phyloP scores from a whole-genome alignment of 2,888 invertebrate genomes.

The Trachelus stipa region DNA sequence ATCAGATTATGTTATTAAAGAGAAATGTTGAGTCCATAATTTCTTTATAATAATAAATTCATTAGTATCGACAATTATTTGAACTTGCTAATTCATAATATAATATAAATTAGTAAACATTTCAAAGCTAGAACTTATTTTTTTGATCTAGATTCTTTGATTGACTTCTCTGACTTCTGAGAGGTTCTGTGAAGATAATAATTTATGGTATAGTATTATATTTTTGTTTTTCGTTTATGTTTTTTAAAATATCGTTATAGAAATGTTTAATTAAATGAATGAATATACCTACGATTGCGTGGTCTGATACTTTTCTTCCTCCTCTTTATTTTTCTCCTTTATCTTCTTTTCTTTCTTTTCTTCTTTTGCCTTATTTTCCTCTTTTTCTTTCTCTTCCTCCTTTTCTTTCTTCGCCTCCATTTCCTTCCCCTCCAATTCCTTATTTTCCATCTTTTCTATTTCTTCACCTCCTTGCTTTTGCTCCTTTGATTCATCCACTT shows the following conservation, averaged over 20 bases:
- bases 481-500: not conserved
- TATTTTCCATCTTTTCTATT: slow-evolving; percentile 18
- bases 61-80: not conserved
- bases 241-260: not conserved
- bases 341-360: not conserved
- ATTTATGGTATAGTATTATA: too few relatives aligned
- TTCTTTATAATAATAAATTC: not conserved
- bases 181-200: not conserved
- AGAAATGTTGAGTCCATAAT: too few relatives aligned
- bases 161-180: not conserved
- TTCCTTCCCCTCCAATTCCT: slow-evolving; percentile 3
- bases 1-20: too few relatives aligned
- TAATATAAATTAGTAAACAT: not conserved
- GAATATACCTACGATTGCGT: not conserved
- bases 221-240: too few relatives aligned
- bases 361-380: not conserved
- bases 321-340: not conserved
- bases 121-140: not conserved
- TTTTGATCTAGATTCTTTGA: not conserved
- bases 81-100: not conserved
- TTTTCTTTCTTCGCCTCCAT: slow-evolving; percentile 6
- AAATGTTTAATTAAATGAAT: not conserved
- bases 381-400: not conserved
- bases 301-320: not conserved
- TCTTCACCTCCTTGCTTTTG: slow-evolving; percentile 3